Percentiles rank a stretch among this genome's conserved stretches.
Conservation (phyloP, 2,888 invertebrate genomes). For the Epistrophella euchroma region DNA sequence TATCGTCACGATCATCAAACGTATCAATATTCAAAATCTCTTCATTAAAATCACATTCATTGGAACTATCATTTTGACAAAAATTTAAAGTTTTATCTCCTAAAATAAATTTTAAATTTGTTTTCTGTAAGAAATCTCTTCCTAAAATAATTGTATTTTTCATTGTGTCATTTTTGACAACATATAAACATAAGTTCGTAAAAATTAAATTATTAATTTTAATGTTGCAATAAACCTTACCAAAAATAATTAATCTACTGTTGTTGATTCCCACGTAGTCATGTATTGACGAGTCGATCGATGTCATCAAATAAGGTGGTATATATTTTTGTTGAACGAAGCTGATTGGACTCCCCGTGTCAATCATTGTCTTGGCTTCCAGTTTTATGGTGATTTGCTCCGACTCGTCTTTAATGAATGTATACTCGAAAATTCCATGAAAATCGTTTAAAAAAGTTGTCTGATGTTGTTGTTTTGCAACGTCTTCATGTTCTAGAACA, state of each 20-base stretch:
- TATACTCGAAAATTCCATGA: background rate
- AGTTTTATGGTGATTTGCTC: background rate
- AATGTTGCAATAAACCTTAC: conserved; percentile 5
- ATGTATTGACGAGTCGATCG: too few species aligned
- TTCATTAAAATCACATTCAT: background rate
- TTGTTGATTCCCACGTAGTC: too few species aligned
- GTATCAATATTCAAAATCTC: background rate
- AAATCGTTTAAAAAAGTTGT: background rate
- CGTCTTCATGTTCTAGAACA: background rate
- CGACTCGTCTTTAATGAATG: background rate
- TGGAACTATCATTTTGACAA: too few species aligned
- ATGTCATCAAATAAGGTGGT: background rate
- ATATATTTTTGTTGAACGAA: background rate
- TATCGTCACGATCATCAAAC: background rate
- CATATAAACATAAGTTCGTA: too few species aligned
- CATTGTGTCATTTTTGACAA: too few species aligned
- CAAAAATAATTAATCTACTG: background rate
- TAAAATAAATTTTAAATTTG: too few species aligned
- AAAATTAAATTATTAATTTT: background rate
- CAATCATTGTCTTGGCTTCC: background rate
- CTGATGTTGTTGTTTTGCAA: background rate
- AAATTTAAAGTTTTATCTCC: too few species aligned
- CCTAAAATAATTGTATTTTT: too few species aligned
- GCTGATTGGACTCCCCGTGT: background rate
- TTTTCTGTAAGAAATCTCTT: too few species aligned